phyloP scores from a whole-genome alignment of 2,113 vertebrate genomes.

The Plecotus auritus region DNA sequence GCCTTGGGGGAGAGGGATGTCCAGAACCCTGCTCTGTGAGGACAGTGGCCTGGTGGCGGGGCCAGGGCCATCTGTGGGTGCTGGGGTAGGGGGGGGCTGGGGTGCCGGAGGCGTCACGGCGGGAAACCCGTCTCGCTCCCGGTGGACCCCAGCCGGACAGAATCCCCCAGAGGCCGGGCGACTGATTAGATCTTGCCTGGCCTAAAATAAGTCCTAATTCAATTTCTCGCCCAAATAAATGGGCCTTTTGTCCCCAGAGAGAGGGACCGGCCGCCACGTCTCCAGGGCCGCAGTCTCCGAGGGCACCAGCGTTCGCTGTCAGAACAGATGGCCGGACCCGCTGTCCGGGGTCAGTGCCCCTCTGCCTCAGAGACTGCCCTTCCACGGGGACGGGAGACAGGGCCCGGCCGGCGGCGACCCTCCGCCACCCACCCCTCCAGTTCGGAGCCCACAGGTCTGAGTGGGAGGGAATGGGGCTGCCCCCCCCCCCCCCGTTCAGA shows the following conservation, averaged over 20 bases:
- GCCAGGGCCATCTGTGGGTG: background rate
- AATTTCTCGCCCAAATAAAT: background rate
- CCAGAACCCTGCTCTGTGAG: background rate
- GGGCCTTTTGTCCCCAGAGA: background rate
- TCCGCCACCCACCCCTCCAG: background rate
- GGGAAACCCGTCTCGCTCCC: background rate
- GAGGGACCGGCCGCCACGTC: rapidly evolving
- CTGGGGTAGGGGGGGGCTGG: background rate
- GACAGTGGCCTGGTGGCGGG: background rate
- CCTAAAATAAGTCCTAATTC: background rate
- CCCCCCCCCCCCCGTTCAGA: background rate
- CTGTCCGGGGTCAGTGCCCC: background rate
- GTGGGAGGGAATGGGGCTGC: background rate
- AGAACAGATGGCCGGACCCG: rapidly evolving
- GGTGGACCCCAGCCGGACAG: background rate
- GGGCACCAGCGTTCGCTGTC: background rate
- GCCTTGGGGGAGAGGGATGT: rapidly evolving
- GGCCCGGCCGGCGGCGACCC: background rate
- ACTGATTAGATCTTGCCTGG: background rate
- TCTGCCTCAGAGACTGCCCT: background rate
- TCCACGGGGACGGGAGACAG: rapidly evolving
- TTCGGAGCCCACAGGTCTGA: background rate
- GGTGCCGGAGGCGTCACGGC: background rate
- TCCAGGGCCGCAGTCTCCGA: rapidly evolving
- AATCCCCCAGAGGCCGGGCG: rapidly evolving